A percentile compares a stretch with the other conserved stretches of the same genome.
Conservation (phyloP, 1,140 invertebrate genomes). For the Ceratosolen fusciceps region DNA sequence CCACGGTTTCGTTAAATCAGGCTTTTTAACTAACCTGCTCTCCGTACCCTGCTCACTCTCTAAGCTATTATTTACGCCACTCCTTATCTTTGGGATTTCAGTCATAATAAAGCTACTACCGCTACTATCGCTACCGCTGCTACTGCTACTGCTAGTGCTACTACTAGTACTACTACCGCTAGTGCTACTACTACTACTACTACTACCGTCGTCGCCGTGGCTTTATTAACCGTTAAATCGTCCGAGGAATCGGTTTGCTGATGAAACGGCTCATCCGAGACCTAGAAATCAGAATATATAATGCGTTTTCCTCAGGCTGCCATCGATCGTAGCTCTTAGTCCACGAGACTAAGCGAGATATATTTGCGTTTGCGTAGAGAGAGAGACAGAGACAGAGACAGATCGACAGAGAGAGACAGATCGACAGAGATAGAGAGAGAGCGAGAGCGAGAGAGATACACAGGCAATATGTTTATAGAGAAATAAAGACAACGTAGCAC, state of each 20-base stretch:
- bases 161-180: constrained; percentile 60
- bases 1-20: constrained; percentile 14
- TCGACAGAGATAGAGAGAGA: too few species aligned
- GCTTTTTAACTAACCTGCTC: constrained; percentile 6
- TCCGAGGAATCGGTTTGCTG: constrained; percentile 63
- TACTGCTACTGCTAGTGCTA: constrained; percentile 51
- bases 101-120: constrained; percentile 28
- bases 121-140: constrained; percentile 59
- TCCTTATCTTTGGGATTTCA: constrained; percentile 47
- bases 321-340: constrained; percentile 13
- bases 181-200: too few species aligned
- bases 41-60: constrained; percentile 16
- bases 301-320: constrained; percentile 39
- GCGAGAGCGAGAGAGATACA: too few species aligned
- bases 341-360: too few species aligned
- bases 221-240: too few species aligned
- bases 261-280: constrained; percentile 57
- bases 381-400: too few species aligned
- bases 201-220: too few species aligned
- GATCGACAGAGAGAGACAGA: too few species aligned
- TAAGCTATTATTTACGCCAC: constrained; percentile 22
- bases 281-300: constrained; percentile 67
- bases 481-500: constrained; percentile 45
- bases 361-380: too few species aligned
- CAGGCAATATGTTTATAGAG: too few species aligned